Evolutionary conservation across 2,113 vertebrate genomes (phyloP).

Genomic region (Eudyptes chrysolophus): DNA sequence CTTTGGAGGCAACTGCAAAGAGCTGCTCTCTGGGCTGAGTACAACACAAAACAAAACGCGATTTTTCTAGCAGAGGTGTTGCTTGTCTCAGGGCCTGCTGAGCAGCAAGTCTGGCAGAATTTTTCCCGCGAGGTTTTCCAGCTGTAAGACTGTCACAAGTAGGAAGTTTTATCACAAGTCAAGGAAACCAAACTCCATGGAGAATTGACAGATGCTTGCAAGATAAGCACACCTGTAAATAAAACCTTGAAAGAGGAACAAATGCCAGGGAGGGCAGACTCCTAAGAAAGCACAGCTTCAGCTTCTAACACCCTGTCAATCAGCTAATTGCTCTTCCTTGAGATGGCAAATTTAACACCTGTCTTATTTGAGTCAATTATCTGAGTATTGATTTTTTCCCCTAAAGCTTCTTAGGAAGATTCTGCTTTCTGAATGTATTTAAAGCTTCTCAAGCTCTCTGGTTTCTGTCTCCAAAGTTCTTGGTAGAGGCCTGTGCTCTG

Average conservation of each 20-base stretch:
- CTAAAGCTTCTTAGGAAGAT: background rate
- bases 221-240: background rate
- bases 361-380: background rate
- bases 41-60: background rate
- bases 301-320: background rate
- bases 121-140: background rate
- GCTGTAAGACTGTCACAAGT: background rate
- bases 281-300: background rate
- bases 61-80: background rate
- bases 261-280: background rate
- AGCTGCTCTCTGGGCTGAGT: background rate
- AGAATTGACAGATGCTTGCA: background rate
- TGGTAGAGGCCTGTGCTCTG: background rate
- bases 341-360: background rate
- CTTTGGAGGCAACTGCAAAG: background rate
- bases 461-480: background rate
- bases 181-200: background rate
- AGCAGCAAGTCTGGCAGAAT: background rate
- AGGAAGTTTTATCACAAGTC: background rate
- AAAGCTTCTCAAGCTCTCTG: background rate
- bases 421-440: background rate
- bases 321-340: background rate
- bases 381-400: background rate
- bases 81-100: background rate
- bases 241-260: background rate